phyloP scores from a whole-genome alignment of 2,113 vertebrate genomes.

The Ursus arctos region DNA sequence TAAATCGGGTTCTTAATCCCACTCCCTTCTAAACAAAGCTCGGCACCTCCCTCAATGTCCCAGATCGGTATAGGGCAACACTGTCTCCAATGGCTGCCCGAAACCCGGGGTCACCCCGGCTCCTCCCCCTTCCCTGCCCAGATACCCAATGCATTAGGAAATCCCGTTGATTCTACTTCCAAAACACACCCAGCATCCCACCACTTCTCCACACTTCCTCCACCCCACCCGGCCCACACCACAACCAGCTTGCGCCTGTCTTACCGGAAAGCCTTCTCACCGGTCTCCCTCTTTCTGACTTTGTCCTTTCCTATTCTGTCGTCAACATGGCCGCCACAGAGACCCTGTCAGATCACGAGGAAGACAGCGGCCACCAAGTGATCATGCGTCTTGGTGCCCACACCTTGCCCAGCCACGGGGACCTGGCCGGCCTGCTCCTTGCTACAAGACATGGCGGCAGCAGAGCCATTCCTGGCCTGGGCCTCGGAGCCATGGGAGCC shows the following conservation, averaged over 20 bases:
- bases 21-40: neutral
- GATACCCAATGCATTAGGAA: neutral
- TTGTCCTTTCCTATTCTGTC: neutral
- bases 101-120: neutral
- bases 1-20: slow-evolving; percentile 10
- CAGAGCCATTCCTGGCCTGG: neutral
- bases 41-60: neutral
- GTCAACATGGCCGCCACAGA: neutral
- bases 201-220: slow-evolving; percentile 15
- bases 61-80: neutral
- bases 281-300: neutral
- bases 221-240: neutral
- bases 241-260: neutral
- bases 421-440: neutral
- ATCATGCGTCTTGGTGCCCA: neutral
- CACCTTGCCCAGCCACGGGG: neutral
- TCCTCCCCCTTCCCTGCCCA: neutral
- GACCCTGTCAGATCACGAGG: neutral
- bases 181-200: neutral
- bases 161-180: slow-evolving; percentile 44
- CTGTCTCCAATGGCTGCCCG: neutral
- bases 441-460: neutral
- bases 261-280: neutral
- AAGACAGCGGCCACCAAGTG: neutral
- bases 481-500: neutral